Evolutionary conservation across 2,113 vertebrate species (phyloP), one percentile per base, ranked within the genome.

Genomic region (Electrona antarctica): DNA sequence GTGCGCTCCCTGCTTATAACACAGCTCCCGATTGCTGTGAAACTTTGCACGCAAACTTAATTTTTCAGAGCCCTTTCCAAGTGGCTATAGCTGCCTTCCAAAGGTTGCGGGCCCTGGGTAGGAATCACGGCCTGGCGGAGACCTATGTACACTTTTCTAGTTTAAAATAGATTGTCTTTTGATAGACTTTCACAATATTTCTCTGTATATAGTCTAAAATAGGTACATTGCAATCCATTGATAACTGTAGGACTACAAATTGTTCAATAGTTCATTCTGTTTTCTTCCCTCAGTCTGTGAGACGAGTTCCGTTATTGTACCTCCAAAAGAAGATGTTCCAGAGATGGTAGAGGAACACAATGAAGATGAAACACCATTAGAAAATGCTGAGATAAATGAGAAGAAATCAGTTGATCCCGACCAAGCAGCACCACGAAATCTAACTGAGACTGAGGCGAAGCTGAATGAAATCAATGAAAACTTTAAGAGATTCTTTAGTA

Each of bases 401-500:
- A 90, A 91, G 13, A 72, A 82, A 67, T 65, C 86, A 1, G 66
- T 88, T 54, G 64, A 83, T 21, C 67, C 45, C 0, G 70, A 93
- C 13, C 84, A 91, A 15, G 62, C 87, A 15, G 81, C 80, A 0
- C 69, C 85, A 61, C 65, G 68, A 0, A 92, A 94, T 50, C 90
- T 91, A 61, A 94, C 46, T 0, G 59, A 85, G 69, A 89, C 92
- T 57, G 78, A 91, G 11, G 82, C 85, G 2, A 91, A 93, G 0
- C 33, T 93, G 1, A 69, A 93, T 66, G 94, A 95, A 60, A 87
- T 92, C 14, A 95, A 92, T 1, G 94, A 96, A 76, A 91, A 95
- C 8, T 98, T 98, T 81, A 96, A 94, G 89, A 97, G 92, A 76
- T 93, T 96, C 65, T 97, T 98, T 77, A 95, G 93, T 80, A 96